Evolutionary conservation across 2,888 invertebrate genomes (phyloP).

Genomic region (Drosophila kanekoi): DNA sequence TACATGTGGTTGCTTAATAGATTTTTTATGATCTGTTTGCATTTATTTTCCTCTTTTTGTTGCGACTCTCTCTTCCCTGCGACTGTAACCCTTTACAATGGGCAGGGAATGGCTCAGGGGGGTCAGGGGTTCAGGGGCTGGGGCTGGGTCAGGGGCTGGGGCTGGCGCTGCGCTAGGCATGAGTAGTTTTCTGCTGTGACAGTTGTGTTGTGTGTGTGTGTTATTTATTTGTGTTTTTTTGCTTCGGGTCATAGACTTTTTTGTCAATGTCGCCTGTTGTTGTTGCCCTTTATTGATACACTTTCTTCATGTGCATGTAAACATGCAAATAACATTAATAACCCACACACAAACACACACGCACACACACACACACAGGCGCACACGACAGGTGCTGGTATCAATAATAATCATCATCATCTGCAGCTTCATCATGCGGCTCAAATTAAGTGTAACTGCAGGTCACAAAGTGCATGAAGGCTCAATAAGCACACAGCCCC

Average conservation of each 20-base stretch:
- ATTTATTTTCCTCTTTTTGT: constrained; percentile 47
- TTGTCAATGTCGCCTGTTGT: constrained; percentile 6
- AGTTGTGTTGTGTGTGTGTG: constrained; percentile 4
- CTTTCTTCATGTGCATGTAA: constrained; percentile 63
- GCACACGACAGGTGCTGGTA: constrained; percentile 61
- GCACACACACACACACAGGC: constrained; percentile 5
- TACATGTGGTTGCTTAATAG: constrained; percentile 79
- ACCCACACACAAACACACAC: constrained; percentile 19
- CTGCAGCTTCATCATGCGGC: constrained; percentile 19
- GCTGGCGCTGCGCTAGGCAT: neutral
- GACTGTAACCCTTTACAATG: constrained; percentile 40
- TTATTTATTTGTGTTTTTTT: neutral
- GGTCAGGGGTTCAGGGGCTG: too few relatives aligned
- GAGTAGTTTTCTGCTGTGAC: neutral
- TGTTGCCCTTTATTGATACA: constrained; percentile 52
- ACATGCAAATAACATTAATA: constrained; percentile 75
- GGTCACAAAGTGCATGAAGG: constrained; percentile 65
- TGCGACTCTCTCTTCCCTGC: constrained; percentile 19
- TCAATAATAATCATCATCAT: constrained; percentile 57
- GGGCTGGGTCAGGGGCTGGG: too few relatives aligned
- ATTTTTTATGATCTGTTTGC: constrained; percentile 80
- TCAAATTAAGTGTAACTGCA: constrained; percentile 74
- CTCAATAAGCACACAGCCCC: constrained; percentile 9
- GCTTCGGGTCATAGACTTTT: constrained; percentile 20
- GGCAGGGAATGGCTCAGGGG: too few relatives aligned